phyloP scores from a whole-genome alignment of 2,888 invertebrate species.

The Drosophila antonietae region DNA sequence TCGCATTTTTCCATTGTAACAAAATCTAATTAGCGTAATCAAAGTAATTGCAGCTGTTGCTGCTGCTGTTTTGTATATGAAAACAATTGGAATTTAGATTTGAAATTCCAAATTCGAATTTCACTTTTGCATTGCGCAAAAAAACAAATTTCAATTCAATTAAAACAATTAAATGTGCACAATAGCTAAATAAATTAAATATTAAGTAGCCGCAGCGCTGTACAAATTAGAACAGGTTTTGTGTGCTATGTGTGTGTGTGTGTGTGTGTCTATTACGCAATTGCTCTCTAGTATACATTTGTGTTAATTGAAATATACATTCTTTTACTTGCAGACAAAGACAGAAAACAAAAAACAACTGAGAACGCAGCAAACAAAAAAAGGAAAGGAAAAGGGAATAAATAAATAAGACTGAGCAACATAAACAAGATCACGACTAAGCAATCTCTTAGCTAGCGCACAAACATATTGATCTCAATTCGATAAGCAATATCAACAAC shows the following conservation, averaged over 20 bases:
- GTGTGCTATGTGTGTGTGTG: not conserved
- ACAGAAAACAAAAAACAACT: constrained; percentile 13
- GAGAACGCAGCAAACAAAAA: constrained; percentile 17
- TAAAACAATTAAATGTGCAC: constrained; percentile 35
- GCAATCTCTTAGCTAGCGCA: constrained; percentile 57
- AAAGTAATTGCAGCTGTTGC: constrained; percentile 45
- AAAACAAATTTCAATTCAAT: constrained; percentile 4
- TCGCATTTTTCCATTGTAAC: constrained; percentile 25
- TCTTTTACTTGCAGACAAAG: constrained; percentile 11
- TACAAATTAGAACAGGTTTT: constrained; percentile 18
- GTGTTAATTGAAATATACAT: constrained; percentile 4
- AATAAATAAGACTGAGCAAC: constrained; percentile 71
- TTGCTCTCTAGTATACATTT: constrained; percentile 21
- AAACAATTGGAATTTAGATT: constrained; percentile 34
- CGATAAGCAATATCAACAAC: constrained; percentile 61
- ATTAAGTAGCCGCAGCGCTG: constrained; percentile 61
- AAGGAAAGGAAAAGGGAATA: constrained; percentile 10
- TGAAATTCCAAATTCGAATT: not conserved
- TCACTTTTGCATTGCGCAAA: not conserved
- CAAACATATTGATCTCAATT: constrained; percentile 60
- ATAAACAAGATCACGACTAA: constrained; percentile 39
- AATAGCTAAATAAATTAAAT: constrained; percentile 25
- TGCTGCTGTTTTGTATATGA: not conserved
- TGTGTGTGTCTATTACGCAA: constrained; percentile 46
- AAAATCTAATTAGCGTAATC: constrained; percentile 60